Percentiles rank a stretch among this genome's conserved stretches.
phyloP scores from a whole-genome alignment of 2,797 vertebrate species.

The Notolepis coatsorum region DNA sequence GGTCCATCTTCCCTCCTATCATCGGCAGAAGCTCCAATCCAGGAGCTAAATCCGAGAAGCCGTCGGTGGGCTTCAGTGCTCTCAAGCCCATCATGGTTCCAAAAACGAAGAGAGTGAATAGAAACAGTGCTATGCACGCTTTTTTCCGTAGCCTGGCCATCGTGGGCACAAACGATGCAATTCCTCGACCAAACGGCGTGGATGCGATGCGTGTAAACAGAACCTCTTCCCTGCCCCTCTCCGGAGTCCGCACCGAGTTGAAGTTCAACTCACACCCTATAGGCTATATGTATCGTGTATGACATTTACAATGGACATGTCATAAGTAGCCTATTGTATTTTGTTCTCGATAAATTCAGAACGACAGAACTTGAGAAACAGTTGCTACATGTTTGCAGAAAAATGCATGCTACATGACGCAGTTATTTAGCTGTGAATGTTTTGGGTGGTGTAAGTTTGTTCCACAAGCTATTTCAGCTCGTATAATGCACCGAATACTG shows the following conservation, averaged over 20 bases:
- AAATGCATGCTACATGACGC: slow-evolving; percentile 30
- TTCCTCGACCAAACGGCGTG: too few relatives aligned
- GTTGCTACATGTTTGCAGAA: slow-evolving; percentile 56
- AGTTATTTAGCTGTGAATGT: slow-evolving; percentile 23
- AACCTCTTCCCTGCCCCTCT: slow-evolving; percentile 3
- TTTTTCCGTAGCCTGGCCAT: slow-evolving; percentile 89
- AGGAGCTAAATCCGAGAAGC: slow-evolving; percentile 84
- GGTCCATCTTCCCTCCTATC: slow-evolving; percentile 73
- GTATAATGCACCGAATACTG: too few relatives aligned
- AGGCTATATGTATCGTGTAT: slow-evolving; percentile 15
- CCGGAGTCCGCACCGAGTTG: background rate
- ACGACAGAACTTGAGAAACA: slow-evolving; percentile 1
- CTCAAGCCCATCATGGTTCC: slow-evolving; percentile 91
- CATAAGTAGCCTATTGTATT: background rate
- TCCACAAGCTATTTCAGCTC: too few relatives aligned
- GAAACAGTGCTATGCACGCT: slow-evolving; percentile 86
- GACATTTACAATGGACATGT: background rate
- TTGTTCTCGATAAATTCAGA: background rate
- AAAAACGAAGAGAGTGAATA: slow-evolving; percentile 90
- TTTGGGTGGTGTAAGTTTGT: too few relatives aligned
- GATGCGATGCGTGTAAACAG: background rate
- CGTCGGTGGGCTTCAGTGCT: slow-evolving; percentile 87
- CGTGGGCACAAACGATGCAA: too few relatives aligned
- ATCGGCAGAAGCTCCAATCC: slow-evolving; percentile 82
- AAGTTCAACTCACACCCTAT: slow-evolving; percentile 21